Percentiles rank a stretch among this genome's conserved stretches.
These are phyloP conservation scores for Ctenoplectra terminalis DNA, from an alignment of 1,140 invertebrate genomes.

Conservation along the genomic window DNA sequence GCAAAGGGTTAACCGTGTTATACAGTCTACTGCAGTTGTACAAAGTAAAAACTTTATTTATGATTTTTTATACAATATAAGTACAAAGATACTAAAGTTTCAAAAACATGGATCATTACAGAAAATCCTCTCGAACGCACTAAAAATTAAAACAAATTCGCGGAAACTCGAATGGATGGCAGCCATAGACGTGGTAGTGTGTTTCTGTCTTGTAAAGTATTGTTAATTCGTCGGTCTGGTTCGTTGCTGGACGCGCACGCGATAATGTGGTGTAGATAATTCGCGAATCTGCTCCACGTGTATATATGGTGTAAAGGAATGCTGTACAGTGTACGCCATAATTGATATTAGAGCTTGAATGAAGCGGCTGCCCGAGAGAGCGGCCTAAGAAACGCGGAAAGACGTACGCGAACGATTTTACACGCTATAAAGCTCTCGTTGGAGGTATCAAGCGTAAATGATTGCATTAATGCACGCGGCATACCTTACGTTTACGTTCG, in stretches of 20 bases:
- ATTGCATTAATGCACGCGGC: constrained; percentile 61
- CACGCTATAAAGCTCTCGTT: constrained; percentile 37
- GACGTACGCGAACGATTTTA: constrained; percentile 1
- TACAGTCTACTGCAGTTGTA: too few species aligned
- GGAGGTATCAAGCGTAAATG: constrained; percentile 65
- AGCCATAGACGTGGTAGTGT: too few species aligned
- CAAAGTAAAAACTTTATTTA: too few species aligned
- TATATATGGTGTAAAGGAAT: constrained; percentile 50
- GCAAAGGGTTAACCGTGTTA: too few species aligned
- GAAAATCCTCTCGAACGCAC: too few species aligned
- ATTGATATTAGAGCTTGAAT: constrained; percentile 6
- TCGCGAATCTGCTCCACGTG: neutral
- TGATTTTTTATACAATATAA: too few species aligned
- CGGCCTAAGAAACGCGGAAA: neutral
- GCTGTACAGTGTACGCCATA: constrained; percentile 51
- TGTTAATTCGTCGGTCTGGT: neutral
- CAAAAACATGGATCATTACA: too few species aligned
- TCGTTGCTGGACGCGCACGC: neutral
- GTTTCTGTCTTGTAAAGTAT: too few species aligned
- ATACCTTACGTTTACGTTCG: constrained; percentile 40
- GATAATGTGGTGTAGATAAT: neutral
- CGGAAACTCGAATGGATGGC: too few species aligned
- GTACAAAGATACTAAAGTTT: too few species aligned
- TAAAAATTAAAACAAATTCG: too few species aligned
- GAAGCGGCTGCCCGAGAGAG: neutral